A percentile compares a stretch with the other conserved stretches of the same genome.
Evolutionary conservation across 2,113 vertebrate species (phyloP).

Genomic region (Gasterosteus aculeatus): DNA sequence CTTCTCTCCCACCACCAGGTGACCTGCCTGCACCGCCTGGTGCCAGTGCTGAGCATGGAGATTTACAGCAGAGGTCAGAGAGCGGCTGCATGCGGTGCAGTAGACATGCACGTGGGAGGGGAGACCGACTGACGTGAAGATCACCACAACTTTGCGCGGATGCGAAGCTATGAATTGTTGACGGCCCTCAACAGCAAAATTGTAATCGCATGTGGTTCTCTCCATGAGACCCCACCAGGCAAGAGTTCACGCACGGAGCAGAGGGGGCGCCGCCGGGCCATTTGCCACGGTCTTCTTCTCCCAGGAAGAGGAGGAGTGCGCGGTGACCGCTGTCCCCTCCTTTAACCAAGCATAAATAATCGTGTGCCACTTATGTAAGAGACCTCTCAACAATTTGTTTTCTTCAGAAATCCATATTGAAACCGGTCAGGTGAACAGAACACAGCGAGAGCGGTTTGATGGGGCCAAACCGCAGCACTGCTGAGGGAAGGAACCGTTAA

Average conservation of each 20-base stretch:
- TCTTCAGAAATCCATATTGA: constrained; percentile 42
- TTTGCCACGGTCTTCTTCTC: constrained; percentile 30
- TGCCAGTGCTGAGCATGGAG: constrained; percentile 68
- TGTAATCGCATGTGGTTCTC: constrained; percentile 28
- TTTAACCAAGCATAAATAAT: constrained; percentile 54
- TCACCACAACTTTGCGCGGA: constrained; percentile 28
- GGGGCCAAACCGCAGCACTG: constrained; percentile 7
- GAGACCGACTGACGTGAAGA: constrained; percentile 8
- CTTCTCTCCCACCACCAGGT: constrained; percentile 39
- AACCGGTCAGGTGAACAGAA: constrained; percentile 45
- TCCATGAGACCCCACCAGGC: constrained; percentile 27
- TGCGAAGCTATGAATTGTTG: constrained; percentile 54
- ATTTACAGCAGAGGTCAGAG: constrained; percentile 60
- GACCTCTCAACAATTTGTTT: constrained; percentile 21
- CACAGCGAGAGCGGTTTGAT: constrained; percentile 16
- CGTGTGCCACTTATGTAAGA: constrained; percentile 22
- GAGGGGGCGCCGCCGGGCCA: constrained; percentile 12
- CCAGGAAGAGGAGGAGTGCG: constrained; percentile 2
- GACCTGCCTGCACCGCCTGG: constrained; percentile 63
- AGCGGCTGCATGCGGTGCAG: constrained; percentile 23
- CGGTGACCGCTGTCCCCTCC: constrained; percentile 7
- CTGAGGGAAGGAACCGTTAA: not conserved
- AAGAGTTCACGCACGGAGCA: constrained; percentile 11
- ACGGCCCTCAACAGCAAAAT: constrained; percentile 37
- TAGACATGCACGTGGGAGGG: not conserved